Evolutionary conservation across 2,888 invertebrate species (phyloP).

Genomic region (Alviniconcha strummeri): DNA sequence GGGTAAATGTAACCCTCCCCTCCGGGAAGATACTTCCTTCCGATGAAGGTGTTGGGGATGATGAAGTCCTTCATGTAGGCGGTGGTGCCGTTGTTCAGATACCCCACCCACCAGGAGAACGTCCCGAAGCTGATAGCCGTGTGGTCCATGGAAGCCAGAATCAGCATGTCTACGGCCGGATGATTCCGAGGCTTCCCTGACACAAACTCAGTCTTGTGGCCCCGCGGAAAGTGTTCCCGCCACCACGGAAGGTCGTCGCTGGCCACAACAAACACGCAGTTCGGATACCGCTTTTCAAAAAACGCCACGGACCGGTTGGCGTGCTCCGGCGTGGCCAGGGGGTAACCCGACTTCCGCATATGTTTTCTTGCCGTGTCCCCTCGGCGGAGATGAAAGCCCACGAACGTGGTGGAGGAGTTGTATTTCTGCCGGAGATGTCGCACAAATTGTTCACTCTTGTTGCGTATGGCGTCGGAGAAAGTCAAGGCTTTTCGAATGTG

Average conservation of each 20-base stretch:
- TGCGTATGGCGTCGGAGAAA: neutral
- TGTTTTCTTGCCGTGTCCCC: conserved; percentile 14
- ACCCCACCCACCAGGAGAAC: conserved; percentile 56
- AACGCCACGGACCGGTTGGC: conserved; percentile 43
- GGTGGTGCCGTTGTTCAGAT: conserved; percentile 45
- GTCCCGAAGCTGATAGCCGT: conserved; percentile 54
- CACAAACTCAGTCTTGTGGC: neutral
- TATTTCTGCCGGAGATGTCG: neutral
- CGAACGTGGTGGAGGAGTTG: neutral
- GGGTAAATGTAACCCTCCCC: conserved; percentile 28
- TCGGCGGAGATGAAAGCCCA: conserved; percentile 30
- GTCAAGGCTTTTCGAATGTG: neutral
- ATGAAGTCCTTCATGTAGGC: conserved; percentile 47
- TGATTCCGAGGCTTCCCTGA: conserved; percentile 18
- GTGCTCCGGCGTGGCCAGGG: conserved; percentile 44
- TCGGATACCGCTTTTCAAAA: conserved; percentile 38
- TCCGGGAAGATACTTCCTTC: neutral
- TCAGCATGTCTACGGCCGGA: conserved; percentile 46
- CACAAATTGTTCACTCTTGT: neutral
- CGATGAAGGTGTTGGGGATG: neutral
- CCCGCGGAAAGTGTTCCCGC: conserved; percentile 40
- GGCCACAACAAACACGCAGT: conserved; percentile 47
- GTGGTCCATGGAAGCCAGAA: conserved; percentile 52
- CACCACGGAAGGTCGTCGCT: conserved; percentile 49
- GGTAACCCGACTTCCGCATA: conserved; percentile 38